Evolutionary conservation across 64 coral and sea anemone genomes (phyloP).

Genomic region (Cladopsammia gracilis): DNA sequence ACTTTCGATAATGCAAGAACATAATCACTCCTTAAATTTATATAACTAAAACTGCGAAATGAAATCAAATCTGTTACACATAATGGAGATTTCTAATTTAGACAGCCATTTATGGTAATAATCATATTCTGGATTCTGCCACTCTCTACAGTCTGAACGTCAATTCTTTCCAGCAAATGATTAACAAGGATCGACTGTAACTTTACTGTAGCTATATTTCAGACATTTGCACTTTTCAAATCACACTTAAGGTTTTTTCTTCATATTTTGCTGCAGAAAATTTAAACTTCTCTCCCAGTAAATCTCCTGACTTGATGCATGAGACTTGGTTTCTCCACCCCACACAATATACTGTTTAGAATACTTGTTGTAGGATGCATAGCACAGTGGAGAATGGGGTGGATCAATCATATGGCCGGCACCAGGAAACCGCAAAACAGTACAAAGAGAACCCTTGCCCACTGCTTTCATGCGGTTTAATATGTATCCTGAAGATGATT

Average conservation of each 20-base stretch:
- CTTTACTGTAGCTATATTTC: too few relatives aligned
- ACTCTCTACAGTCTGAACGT: too few relatives aligned
- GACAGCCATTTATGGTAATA: too few relatives aligned
- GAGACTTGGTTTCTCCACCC: constrained; percentile 37
- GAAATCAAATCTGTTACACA: too few relatives aligned
- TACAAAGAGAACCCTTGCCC: constrained; percentile 5
- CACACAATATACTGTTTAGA: constrained; percentile 5
- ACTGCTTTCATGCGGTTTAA: background rate
- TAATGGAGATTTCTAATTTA: too few relatives aligned
- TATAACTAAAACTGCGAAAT: too few relatives aligned
- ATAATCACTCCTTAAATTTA: too few relatives aligned
- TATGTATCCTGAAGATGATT: background rate
- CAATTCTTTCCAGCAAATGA: too few relatives aligned
- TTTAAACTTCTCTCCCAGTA: constrained; percentile 39
- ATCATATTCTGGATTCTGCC: too few relatives aligned
- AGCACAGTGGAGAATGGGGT: constrained; percentile 39
- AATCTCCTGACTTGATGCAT: constrained; percentile 16
- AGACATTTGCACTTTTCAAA: too few relatives aligned
- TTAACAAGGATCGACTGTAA: too few relatives aligned
- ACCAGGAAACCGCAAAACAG: constrained; percentile 17
- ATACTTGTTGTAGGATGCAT: constrained; percentile 12
- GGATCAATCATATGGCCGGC: constrained; percentile 68
- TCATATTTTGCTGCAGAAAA: constrained; percentile 39
- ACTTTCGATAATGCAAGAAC: too few relatives aligned
- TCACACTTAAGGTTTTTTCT: background rate